phyloP scores from a whole-genome alignment of 2,888 invertebrate species.

The Pantelozetes paolii region DNA sequence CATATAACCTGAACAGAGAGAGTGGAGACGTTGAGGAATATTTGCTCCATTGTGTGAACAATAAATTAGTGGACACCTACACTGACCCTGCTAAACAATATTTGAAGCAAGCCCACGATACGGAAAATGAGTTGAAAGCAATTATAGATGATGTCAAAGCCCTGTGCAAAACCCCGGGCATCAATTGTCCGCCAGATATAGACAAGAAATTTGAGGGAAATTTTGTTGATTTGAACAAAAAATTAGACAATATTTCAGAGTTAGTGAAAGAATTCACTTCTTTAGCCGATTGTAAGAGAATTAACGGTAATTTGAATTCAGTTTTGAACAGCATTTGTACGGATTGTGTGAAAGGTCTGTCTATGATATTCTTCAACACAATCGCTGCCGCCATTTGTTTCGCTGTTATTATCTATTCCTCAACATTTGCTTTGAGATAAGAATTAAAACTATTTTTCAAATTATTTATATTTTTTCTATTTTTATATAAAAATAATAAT shows the following conservation, averaged over 20 bases:
- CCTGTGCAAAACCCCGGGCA: not conserved
- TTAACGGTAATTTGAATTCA: not conserved
- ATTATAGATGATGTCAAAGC: not conserved
- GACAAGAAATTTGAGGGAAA: not conserved
- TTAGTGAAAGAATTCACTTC: not conserved
- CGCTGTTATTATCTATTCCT: not conserved
- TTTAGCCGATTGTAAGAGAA: not conserved
- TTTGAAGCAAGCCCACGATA: not conserved
- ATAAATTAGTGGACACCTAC: too few relatives aligned
- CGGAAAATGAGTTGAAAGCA: not conserved
- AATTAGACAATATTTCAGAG: not conserved
- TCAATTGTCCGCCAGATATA: not conserved
- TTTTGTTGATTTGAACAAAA: not conserved
- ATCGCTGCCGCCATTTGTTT: not conserved
- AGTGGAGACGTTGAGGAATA: too few relatives aligned
- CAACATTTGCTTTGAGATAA: slow-evolving; percentile 21
- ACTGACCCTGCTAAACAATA: too few relatives aligned
- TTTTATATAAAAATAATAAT: too few relatives aligned
- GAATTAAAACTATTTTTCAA: too few relatives aligned
- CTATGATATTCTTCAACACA: slow-evolving; percentile 3
- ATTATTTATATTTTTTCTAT: too few relatives aligned
- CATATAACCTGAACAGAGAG: too few relatives aligned
- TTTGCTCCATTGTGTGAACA: not conserved
- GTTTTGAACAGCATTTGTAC: slow-evolving; percentile 10
- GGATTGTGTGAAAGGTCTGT: not conserved